Conservation (phyloP, 1,140 invertebrate genomes). For the Steinernema khuongi region DNA sequence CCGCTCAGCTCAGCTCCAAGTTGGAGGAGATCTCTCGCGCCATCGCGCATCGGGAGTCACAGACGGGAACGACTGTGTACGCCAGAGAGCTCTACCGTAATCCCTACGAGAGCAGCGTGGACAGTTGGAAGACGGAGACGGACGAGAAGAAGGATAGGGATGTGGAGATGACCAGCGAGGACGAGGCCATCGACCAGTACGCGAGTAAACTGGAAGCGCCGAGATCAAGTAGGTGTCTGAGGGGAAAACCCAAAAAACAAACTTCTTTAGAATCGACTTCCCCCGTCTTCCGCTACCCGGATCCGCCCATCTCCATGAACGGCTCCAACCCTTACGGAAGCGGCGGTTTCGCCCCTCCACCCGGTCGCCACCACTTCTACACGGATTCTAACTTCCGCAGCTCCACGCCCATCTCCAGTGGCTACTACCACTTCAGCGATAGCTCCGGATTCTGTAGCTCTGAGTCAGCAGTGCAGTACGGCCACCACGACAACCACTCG, state of each 20-base stretch:
- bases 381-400: not conserved
- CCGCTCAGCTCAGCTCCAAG: not conserved
- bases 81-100: conserved; percentile 8
- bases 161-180: conserved; percentile 8
- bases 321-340: conserved; percentile 17
- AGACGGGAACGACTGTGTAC: not conserved
- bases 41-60: not conserved
- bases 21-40: not conserved
- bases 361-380: conserved; percentile 12
- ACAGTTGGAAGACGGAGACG: not conserved
- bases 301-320: conserved; percentile 25
- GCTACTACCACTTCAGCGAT: conserved; percentile 30
- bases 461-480: conserved; percentile 18
- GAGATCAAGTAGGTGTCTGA: not conserved
- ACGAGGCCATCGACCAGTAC: conserved; percentile 12
- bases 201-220: not conserved
- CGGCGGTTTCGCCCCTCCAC: conserved; percentile 26
- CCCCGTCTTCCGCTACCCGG: conserved; percentile 20
- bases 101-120: not conserved
- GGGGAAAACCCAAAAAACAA: not conserved
- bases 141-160: not conserved
- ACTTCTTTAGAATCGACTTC: conserved; percentile 7
- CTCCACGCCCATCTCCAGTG: conserved; percentile 22
- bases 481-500: not conserved
- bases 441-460: conserved; percentile 33